phyloP scores from a whole-genome alignment of 2,797 vertebrate species.

The Calcarius lapponicus region DNA sequence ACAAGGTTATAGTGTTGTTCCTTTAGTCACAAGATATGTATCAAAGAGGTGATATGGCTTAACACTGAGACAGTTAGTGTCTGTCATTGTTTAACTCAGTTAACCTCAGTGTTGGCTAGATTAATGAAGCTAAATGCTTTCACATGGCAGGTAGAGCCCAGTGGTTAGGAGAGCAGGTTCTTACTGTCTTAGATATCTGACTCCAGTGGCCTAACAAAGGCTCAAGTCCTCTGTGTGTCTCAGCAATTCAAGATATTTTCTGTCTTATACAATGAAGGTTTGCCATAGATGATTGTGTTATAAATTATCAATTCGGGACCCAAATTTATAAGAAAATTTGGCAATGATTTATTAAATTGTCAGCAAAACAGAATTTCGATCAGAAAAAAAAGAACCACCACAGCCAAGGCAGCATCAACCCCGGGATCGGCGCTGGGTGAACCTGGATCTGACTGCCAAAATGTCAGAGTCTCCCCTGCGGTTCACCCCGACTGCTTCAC shows the following conservation, averaged over 20 bases:
- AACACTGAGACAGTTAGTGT: background rate
- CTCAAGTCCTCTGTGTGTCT: background rate
- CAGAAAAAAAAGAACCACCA: too few species aligned
- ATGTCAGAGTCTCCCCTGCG: too few species aligned
- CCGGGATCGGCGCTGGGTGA: too few species aligned
- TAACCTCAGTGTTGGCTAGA: background rate
- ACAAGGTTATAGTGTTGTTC: background rate
- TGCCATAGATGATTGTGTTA: background rate
- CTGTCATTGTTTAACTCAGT: background rate
- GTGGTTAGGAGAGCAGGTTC: background rate
- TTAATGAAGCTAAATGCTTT: background rate
- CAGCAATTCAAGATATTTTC: background rate
- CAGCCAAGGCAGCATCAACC: too few species aligned
- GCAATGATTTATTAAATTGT: too few species aligned
- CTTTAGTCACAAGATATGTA: background rate
- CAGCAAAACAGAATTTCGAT: too few species aligned
- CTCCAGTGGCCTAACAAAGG: background rate
- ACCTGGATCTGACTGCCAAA: too few species aligned
- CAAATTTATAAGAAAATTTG: too few species aligned
- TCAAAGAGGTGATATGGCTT: background rate
- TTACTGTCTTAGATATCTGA: background rate
- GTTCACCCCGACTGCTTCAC: too few species aligned
- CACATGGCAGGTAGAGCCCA: background rate
- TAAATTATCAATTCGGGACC: too few species aligned
- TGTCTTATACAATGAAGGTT: background rate